Evolutionary conservation across 2,113 vertebrate genomes (phyloP).

Genomic region (Kryptolebias marmoratus): DNA sequence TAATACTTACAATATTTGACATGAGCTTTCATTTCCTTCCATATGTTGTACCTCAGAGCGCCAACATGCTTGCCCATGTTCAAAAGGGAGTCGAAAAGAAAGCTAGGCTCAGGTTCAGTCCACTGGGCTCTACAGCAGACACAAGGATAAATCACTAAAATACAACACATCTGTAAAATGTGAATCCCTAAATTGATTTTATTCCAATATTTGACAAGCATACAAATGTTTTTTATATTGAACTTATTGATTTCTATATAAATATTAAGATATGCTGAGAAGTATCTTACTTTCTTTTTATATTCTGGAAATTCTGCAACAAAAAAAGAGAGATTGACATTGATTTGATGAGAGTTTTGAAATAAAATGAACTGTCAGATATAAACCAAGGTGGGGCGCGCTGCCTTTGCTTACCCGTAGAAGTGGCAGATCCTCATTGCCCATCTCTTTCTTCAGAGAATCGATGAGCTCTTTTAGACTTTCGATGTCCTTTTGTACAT

Average conservation of each 20-base stretch:
- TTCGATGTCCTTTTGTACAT: conserved; percentile 37
- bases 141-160: neutral
- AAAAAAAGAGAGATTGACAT: conserved; percentile 10
- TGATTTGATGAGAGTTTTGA: neutral
- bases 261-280: neutral
- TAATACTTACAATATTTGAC: conserved; percentile 73
- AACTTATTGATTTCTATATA: neutral
- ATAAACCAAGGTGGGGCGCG: neutral
- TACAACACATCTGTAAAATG: neutral
- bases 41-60: conserved; percentile 75
- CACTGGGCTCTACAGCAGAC: conserved; percentile 69
- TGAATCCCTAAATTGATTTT: neutral
- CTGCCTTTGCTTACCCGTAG: conserved; percentile 57
- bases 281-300: conserved; percentile 76
- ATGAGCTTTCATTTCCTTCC: conserved; percentile 73
- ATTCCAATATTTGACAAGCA: neutral
- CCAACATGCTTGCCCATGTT: conserved; percentile 76
- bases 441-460: conserved; percentile 71
- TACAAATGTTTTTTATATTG: too few species aligned
- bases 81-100: conserved; percentile 57
- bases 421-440: conserved; percentile 70
- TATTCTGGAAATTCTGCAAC: conserved; percentile 74
- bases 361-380: neutral
- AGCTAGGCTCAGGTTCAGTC: conserved; percentile 53
- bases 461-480: conserved; percentile 58